Evolutionary conservation across 1,140 invertebrate genomes (phyloP), one percentile per base, ranked within the genome.

Genomic region (Sogatella furcifera): DNA sequence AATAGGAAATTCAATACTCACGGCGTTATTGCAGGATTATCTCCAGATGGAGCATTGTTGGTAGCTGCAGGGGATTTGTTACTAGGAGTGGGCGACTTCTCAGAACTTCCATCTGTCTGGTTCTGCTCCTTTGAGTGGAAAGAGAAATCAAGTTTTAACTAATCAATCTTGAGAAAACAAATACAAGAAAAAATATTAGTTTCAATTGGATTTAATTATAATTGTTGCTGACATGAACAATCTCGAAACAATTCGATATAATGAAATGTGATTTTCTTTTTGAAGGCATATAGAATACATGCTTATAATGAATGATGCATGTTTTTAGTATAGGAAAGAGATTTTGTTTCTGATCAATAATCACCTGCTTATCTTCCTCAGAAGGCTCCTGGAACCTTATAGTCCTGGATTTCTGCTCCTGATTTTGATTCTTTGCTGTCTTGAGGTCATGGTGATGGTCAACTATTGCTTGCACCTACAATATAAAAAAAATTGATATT

Each of bases 401-500:
- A 38, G 34, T 38, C 11, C 34, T 38, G 8, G 34, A 38, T 38
- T 38, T 38, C 34, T 38, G 86, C 69, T 92, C 89, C 68, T 90
- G 85, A 43, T 93, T 90, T 68, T 90, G 85, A 43, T 93, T 90
- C 77, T 92, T 93, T 46, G 86, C 88, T 5, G 85, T 81, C 76
- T 88, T 88, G 46, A 84, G 81, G 66, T 85, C 83, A 52, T 83
- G 81, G 71, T 93, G 89, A 69, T 92, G 88, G 74, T 96, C 92
- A 38, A 95, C 85, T 66, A 95, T 94, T 21, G 88, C 85, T 81
- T 95, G 91, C 28, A 94, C 90, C 90, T 93, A 65, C 52, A 64
- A 67, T 54, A 13, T 13, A 4, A 10, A 38, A 10, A 38, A 5
- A 38, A 38, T 5, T 38, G 11, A n/a, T n/a, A n/a, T n/a, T n/a